Evolutionary conservation across 2,888 invertebrate species (phyloP), one percentile per base, ranked within the genome.

Genomic region (Drosophila meridiana): DNA sequence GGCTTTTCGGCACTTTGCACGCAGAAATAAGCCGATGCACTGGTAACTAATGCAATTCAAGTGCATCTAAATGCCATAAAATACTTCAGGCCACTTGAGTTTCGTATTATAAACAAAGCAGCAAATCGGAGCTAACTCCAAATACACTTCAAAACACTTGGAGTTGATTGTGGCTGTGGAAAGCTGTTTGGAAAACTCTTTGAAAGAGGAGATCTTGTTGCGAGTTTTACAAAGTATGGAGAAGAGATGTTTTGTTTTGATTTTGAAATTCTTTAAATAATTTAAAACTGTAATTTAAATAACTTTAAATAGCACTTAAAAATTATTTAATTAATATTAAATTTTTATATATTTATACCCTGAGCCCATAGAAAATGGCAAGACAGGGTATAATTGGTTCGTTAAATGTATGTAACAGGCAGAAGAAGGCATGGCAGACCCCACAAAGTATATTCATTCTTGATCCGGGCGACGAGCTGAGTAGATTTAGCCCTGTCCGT

Each of bases 1-100:
- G 80, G 70, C 78, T 72, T 76, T 87, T 79, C 76, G 36, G 70
- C 87, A 87, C 83, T 83, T 61, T 47, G 42, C 66, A 20, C 38
- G 52, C 26, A 50, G 40, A 42, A 14, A 38, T 11, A 47, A 50
- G n/a, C 40, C 52, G 53, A 26, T 47, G 62, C 60, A 62, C 36
- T 32, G 36, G 26, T 38, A 63, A 42, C 60, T 36, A 74, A 63
- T 66, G 62, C 69, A 76, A 57, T 42, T 42, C 67, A 72, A 78
- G 65, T 78, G 71, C 74, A 71, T 61, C 53, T 45, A 56, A 75
- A 75, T 40, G n/a, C 79, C 67, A 78, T 78, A 62, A 75, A 65
- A 30, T 78, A 75, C 76, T 78, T 63, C 36, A 53, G 50, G 45
- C 52, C 76, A 78, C 78, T 78, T 78, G 59, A 78, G 53, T 58